Base-by-base conservation (phyloP, 2,113 vertebrate genomes). In the Pogonocichla stellata region DNA sequence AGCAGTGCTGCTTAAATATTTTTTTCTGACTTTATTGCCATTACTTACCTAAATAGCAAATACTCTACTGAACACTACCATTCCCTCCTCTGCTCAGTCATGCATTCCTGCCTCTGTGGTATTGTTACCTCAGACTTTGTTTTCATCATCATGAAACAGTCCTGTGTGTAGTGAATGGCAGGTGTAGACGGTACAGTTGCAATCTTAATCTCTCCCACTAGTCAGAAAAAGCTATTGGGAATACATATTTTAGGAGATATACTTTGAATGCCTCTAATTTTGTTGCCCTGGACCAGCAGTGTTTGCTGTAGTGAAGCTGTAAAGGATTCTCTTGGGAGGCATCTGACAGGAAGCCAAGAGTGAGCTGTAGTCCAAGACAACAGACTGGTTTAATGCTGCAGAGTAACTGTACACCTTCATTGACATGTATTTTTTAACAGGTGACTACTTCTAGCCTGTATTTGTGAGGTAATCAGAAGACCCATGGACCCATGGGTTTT, bases 371-470 rank as follows among this genome's bases (percentile, higher is more conserved):
- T 90, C 85, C 65, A 80, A 92, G 86, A 74, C 71, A 80, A 58
- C 75, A 88, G 71, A 29, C 71, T 48, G 82, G 64, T 60, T 95
- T 28, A 9, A 67, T 57, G 64, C 79, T 86, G 80, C 43, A 58
- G 56, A 31, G 95, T 96, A 95, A 97, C 82, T 79, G 10, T 94
- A 96, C 62, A 90, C 88, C 84, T 92, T 90, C 71, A 86, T 42
- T 0, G 0, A 70, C 94, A 96, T 96, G 82, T 88, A 95, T 96
- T 96, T 96, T 97, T 97, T 95, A 96, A 62, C 75, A 96, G 57
- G 82, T 93, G 48, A 80, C 53, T 96, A 66, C 90, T 86, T 67
- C 72, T 67, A 83, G 65, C 56, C 90, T 90, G 40, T 80, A 17
- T 95, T 86, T 95, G 82, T 80, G 72, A 86, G 65, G 40, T 92